Conservation (phyloP, 2,888 invertebrate genomes). For the Pseudococcus jackbeardsleyi region DNA sequence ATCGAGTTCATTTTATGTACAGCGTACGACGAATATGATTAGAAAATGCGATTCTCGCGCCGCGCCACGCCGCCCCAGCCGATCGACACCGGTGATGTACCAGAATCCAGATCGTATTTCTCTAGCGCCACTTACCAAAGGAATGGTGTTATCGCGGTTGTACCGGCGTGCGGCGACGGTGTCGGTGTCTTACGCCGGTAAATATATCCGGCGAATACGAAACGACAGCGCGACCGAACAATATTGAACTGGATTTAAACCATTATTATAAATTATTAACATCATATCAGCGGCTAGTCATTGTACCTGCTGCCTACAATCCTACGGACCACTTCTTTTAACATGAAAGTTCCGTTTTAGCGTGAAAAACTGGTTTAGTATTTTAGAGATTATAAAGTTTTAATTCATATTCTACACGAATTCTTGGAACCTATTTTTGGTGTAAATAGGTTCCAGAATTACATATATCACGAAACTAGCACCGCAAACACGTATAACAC, state of each 20-base stretch:
- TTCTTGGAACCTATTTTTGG: conserved; percentile 50
- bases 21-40: conserved; percentile 5
- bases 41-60: conserved; percentile 8
- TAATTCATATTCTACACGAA: conserved; percentile 54
- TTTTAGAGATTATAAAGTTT: conserved; percentile 54
- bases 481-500: conserved; percentile 51
- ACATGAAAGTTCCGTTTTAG: conserved; percentile 49
- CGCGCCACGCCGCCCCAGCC: not conserved
- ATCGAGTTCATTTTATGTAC: conserved; percentile 24
- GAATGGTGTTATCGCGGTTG: conserved; percentile 52
- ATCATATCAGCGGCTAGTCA: conserved; percentile 54
- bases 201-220: not conserved
- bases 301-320: conserved; percentile 55
- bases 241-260: conserved; percentile 54
- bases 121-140: conserved; percentile 52
- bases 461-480: conserved; percentile 52
- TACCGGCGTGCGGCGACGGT: not conserved
- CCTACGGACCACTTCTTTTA: conserved; percentile 52
- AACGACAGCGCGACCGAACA: conserved; percentile 21
- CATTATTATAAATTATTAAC: conserved; percentile 53
- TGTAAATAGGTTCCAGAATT: conserved; percentile 54
- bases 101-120: conserved; percentile 38
- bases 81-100: not conserved
- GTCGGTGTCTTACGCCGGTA: conserved; percentile 20
- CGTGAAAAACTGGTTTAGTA: conserved; percentile 40